Evolutionary conservation across 2,888 invertebrate genomes (phyloP).

Genomic region (Drosophila macrospina): DNA sequence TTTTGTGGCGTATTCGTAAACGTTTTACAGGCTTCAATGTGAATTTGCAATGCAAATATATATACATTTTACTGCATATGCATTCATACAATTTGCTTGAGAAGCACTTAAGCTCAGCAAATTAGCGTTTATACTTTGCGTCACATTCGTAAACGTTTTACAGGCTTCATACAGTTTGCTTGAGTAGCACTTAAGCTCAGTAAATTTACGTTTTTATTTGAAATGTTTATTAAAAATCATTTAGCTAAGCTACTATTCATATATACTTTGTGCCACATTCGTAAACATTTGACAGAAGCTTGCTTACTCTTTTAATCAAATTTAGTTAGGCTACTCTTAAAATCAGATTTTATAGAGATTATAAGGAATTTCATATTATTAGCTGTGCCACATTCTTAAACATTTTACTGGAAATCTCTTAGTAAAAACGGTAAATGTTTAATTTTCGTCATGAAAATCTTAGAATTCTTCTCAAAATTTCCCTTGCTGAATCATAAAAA

Average conservation of each 20-base stretch:
- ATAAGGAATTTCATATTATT: not conserved
- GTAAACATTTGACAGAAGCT: not conserved
- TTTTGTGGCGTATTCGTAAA: not conserved
- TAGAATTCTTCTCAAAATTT: not conserved
- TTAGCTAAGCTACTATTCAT: no score
- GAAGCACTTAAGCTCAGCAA: not conserved
- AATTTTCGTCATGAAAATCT: no score
- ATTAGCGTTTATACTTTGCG: not conserved
- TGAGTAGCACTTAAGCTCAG: no score
- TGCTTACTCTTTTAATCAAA: not conserved
- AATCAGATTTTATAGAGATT: not conserved
- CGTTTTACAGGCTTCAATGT: not conserved
- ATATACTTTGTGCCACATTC: no score
- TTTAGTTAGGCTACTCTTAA: not conserved
- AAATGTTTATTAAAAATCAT: no score
- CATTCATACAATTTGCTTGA: not conserved
- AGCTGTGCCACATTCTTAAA: not conserved
- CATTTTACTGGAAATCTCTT: no score
- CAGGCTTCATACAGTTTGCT: no score
- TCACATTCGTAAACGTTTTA: not conserved
- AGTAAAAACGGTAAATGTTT: no score
- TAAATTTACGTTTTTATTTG: no score
- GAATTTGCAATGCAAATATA: not conserved
- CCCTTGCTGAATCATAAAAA: constrained; percentile 8
- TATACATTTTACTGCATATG: not conserved